phyloP scores from a whole-genome alignment of 2,888 invertebrate genomes.

The Ditylenchus weischeri region DNA sequence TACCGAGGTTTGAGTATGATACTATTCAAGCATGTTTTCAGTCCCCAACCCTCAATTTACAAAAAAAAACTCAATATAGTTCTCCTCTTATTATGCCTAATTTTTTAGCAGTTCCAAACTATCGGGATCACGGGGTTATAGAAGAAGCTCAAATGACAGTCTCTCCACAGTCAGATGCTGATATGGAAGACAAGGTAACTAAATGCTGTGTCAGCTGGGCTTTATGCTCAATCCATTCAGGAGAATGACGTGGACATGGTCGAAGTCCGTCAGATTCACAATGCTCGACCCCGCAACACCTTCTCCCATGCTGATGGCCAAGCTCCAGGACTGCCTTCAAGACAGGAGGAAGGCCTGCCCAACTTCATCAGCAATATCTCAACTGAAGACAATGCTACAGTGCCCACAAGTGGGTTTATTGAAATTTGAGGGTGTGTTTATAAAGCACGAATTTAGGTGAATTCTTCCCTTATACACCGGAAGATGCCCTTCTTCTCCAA shows the following conservation, averaged over 20 bases:
- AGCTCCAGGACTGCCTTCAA: conserved; percentile 1
- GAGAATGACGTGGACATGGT: conserved; percentile 8
- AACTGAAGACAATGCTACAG: too few species aligned
- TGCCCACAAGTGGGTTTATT: too few species aligned
- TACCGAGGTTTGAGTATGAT: too few species aligned
- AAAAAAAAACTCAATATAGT: background rate
- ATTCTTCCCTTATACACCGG: too few species aligned
- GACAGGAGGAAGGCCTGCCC: background rate
- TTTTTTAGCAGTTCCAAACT: conserved; percentile 1
- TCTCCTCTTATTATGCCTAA: background rate
- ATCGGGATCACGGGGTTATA: background rate
- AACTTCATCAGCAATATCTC: too few species aligned
- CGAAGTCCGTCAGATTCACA: background rate
- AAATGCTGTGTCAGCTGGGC: too few species aligned
- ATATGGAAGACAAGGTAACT: background rate
- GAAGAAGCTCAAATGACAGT: conserved; percentile 12
- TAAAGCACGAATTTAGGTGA: too few species aligned
- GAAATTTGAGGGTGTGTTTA: too few species aligned
- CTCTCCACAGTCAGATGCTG: conserved; percentile 5
- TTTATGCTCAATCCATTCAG: background rate
- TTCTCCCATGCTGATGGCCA: background rate
- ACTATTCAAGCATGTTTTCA: too few species aligned
- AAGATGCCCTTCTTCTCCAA: too few species aligned
- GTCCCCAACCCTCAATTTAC: too few species aligned
- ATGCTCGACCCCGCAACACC: background rate